Evolutionary conservation across 1,140 invertebrate genomes (phyloP), one percentile per base, ranked within the genome.

Genomic region (Lysiphlebus fabarum): DNA sequence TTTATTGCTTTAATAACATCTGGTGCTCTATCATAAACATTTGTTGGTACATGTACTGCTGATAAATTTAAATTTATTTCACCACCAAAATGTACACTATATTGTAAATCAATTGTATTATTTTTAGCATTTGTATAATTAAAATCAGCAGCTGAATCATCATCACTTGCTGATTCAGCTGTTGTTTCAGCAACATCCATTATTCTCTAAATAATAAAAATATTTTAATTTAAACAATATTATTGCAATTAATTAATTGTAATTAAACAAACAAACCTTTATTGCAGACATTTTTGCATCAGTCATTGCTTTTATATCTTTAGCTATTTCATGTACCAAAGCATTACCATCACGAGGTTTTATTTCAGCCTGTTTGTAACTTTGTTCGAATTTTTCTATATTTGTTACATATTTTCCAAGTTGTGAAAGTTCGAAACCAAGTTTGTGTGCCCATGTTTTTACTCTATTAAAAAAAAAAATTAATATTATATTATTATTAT

Each of bases 1-100:
- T 67, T 73, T 14, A 80, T 78, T n/a, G 78, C 78, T 42, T 65
- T 70, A 14, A 79, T 67, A 0, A 77, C 77, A 6, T 65, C 59
- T 8, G 71, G 69, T 0, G 75, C 70, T 84, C 90, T 84, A 67
- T 95, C 91, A 73, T 90, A 98, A 43, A 98, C 94, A 77, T 96
- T 96, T 33, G 93, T 96, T 2, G 96, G 95, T 6, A 99, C 92
- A 75, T 98, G 95, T 6, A 98, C 91, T 40, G 93, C 90, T 66
- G 92, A 96, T 71, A 87, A 83, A 69, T 85, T 90, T 6, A 85
- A 84, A 73, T 96, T 96, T 4, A 97, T 91, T 9, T 84, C 79
- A 17, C 88, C 87, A 60, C 86, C 88, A 68, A 96, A 97, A 69
- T 93, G 87, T 14, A 82, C 73, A 75, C 91, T 90, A 49, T 82